These are phyloP conservation scores for Progne subis DNA, from an alignment of 2,113 vertebrate genomes.

Conservation along the genomic window DNA sequence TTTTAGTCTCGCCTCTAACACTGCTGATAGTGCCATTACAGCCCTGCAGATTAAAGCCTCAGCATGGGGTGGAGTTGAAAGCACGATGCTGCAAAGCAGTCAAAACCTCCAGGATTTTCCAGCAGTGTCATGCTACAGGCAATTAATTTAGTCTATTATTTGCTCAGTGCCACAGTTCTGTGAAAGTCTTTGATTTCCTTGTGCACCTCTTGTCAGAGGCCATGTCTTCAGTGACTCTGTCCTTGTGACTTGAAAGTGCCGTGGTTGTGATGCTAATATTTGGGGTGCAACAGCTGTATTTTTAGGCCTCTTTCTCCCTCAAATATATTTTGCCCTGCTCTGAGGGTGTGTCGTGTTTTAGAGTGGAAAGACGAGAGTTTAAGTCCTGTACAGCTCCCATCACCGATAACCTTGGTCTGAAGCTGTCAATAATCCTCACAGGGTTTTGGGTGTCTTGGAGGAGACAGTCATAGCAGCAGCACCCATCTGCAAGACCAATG, in stretches of 20 bases:
- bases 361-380: background rate
- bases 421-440: background rate
- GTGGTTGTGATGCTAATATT: background rate
- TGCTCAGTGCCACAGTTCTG: background rate
- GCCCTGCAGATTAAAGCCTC: slow-evolving; percentile 16
- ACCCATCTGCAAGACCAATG: background rate
- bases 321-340: background rate
- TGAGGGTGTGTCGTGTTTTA: background rate
- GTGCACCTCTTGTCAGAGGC: background rate
- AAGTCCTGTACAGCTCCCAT: background rate
- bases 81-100: background rate
- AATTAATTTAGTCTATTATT: background rate
- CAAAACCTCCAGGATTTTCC: slow-evolving; percentile 1
- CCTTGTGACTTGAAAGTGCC: background rate
- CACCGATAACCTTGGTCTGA: background rate
- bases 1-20: slow-evolving; percentile 48
- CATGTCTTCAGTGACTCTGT: background rate
- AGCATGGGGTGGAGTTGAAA: slow-evolving; percentile 33
- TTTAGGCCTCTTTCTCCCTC: background rate
- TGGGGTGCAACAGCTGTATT: background rate
- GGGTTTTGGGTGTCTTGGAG: background rate
- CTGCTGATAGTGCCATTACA: slow-evolving; percentile 5
- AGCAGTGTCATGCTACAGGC: background rate
- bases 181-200: slow-evolving; percentile 3
- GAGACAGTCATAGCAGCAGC: background rate